phyloP scores from a whole-genome alignment of 2,888 invertebrate species.

The Autographa pulchrina region DNA sequence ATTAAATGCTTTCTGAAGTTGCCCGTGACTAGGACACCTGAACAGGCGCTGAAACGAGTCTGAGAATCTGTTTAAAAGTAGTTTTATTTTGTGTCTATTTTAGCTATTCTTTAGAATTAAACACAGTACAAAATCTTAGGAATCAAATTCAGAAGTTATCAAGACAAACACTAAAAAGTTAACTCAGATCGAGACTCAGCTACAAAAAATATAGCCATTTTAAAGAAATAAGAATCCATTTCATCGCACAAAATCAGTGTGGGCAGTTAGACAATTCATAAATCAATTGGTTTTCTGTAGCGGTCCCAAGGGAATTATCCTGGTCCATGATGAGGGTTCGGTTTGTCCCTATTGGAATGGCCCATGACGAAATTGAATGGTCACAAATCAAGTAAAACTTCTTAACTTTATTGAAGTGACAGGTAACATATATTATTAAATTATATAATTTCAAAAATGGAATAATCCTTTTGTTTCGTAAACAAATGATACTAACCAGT shows the following conservation, averaged over 20 bases:
- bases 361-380: slow-evolving; percentile 26
- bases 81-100: too few species aligned
- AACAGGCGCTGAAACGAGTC: too few species aligned
- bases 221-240: not conserved
- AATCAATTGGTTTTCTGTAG: slow-evolving; percentile 49
- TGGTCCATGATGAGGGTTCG: slow-evolving; percentile 41
- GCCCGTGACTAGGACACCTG: too few species aligned
- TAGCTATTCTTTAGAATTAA: too few species aligned
- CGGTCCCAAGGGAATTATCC: slow-evolving; percentile 33
- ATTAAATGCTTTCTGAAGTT: too few species aligned
- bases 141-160: not conserved
- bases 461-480: not conserved
- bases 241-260: not conserved
- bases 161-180: not conserved
- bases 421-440: not conserved
- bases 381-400: slow-evolving; percentile 40
- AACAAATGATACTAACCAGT: too few species aligned
- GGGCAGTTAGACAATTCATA: slow-evolving; percentile 36
- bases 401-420: slow-evolving; percentile 28
- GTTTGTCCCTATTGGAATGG: slow-evolving; percentile 17
- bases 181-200: too few species aligned
- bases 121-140: too few species aligned
- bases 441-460: not conserved
- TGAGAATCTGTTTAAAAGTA: too few species aligned
- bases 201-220: not conserved